Evolutionary conservation across 2,888 invertebrate genomes (phyloP).

Genomic region (Epinotia brunnichana): DNA sequence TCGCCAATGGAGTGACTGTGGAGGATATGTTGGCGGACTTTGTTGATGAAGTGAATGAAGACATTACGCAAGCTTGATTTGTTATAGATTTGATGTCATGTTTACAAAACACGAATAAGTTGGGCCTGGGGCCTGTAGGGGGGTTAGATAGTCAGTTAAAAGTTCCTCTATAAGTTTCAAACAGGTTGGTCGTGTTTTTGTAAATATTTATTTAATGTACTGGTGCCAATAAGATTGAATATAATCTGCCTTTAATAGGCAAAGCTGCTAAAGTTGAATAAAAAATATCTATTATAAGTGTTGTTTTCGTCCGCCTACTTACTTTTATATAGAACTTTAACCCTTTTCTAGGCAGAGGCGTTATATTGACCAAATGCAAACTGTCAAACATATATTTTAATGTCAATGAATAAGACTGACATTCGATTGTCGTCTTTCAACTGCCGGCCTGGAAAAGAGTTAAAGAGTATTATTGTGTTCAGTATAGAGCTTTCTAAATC

Average conservation of each 20-base stretch:
- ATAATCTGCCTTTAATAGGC: constrained; percentile 9
- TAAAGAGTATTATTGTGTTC: too few species aligned
- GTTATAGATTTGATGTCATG: constrained; percentile 19
- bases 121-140: neutral
- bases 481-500: too few species aligned
- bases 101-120: neutral
- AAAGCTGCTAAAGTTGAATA: constrained; percentile 28
- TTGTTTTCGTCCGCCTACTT: neutral
- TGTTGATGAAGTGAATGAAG: constrained; percentile 75
- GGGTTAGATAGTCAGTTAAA: too few species aligned
- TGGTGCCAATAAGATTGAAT: constrained; percentile 28
- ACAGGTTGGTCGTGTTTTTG: neutral
- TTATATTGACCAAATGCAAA: too few species aligned
- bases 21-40: constrained; percentile 80
- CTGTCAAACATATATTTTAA: too few species aligned
- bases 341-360: too few species aligned
- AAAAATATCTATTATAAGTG: neutral
- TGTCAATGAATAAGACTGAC: too few species aligned
- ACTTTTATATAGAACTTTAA: too few species aligned
- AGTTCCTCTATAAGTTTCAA: neutral
- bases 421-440: too few species aligned
- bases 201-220: neutral
- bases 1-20: constrained; percentile 54
- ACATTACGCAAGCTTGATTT: constrained; percentile 51
- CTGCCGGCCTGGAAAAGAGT: too few species aligned